Percentiles rank a stretch among this genome's conserved stretches.
Conservation (phyloP, 1,140 invertebrate genomes). For the Drosophila suzukii region DNA sequence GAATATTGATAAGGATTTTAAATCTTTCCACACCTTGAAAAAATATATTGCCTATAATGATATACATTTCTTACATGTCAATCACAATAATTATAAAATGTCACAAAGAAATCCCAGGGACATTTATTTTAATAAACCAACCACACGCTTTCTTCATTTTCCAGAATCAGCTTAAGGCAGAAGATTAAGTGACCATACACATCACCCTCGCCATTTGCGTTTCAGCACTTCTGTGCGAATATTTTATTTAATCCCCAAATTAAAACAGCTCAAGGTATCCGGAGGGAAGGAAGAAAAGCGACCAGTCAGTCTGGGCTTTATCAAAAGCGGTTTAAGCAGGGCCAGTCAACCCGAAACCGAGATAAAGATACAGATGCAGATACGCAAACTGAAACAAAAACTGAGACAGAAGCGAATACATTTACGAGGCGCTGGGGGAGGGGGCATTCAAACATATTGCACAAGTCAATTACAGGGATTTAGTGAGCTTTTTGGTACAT, state of each 20-base stretch:
- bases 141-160: not conserved
- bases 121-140: not conserved
- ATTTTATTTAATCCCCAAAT: conserved; percentile 44
- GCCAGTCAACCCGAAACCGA: conserved; percentile 39
- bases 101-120: not conserved
- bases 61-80: too few relatives aligned
- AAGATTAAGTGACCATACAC: conserved; percentile 16
- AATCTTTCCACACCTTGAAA: too few relatives aligned
- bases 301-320: conserved; percentile 20
- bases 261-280: conserved; percentile 29
- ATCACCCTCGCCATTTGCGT: conserved; percentile 15
- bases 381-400: conserved; percentile 33
- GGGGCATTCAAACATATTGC: conserved; percentile 56
- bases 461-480: conserved; percentile 78
- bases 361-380: conserved; percentile 35
- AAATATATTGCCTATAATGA: too few relatives aligned
- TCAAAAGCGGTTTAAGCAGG: conserved; percentile 39
- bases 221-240: conserved; percentile 24
- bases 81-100: too few relatives aligned
- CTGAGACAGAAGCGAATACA: conserved; percentile 15
- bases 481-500: conserved; percentile 56
- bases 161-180: not conserved
- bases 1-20: too few relatives aligned
- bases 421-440: not conserved
- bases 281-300: not conserved